Conservation (phyloP, 2,113 vertebrate genomes). For the Amazona guildingii region DNA sequence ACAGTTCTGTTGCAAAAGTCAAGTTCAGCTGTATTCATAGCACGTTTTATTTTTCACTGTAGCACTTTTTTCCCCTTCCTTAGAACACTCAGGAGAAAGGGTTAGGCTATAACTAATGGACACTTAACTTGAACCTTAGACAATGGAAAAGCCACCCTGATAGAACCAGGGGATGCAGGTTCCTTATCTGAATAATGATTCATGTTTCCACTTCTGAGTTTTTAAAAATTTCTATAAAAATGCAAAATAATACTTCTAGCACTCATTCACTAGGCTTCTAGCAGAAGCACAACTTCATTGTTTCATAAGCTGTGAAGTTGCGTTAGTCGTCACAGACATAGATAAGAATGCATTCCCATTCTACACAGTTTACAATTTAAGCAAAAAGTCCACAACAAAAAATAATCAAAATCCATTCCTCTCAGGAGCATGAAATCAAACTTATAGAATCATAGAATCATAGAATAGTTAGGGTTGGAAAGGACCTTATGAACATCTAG, state of each 20-base stretch:
- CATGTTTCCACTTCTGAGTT: not conserved
- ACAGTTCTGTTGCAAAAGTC: not conserved
- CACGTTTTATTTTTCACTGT: not conserved
- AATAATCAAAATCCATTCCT: not conserved
- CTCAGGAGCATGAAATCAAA: not conserved
- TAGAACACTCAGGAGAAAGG: not conserved
- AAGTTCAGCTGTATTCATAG: not conserved
- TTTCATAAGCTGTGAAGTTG: not conserved
- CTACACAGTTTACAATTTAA: not conserved
- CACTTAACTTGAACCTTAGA: not conserved
- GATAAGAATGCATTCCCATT: not conserved
- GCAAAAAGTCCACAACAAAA: not conserved
- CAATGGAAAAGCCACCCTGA: not conserved
- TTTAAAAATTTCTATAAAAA: not conserved
- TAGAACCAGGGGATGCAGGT: not conserved
- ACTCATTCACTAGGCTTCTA: not conserved
- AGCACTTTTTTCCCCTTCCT: not conserved
- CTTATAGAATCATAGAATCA: not conserved
- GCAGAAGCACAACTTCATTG: not conserved
- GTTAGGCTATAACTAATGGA: not conserved
- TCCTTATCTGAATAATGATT: not conserved
- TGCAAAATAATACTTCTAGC: not conserved
- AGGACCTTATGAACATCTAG: too few relatives aligned
- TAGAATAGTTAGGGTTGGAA: too few relatives aligned
- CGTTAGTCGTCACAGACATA: not conserved